phyloP scores from a whole-genome alignment of 2,797 vertebrate genomes.

The Streptopelia turtur region DNA sequence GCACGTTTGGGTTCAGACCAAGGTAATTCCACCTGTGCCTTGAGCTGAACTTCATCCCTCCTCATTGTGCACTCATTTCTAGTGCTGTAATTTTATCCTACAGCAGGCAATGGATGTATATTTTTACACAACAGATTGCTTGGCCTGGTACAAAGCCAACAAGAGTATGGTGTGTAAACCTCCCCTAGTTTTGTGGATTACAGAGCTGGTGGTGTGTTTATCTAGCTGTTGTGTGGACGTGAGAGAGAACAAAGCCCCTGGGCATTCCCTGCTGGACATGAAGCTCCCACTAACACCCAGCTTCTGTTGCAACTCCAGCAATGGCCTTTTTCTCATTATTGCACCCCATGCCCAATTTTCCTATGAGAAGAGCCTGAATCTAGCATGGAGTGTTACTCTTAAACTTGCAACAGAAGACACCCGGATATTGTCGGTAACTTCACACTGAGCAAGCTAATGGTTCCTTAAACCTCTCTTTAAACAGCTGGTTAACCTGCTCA shows the following conservation, averaged over 20 bases:
- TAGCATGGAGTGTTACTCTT: neutral
- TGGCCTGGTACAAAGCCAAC: neutral
- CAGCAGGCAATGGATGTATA: neutral
- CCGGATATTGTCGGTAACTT: neutral
- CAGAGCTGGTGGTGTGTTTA: neutral
- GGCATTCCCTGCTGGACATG: neutral
- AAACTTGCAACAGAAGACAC: neutral
- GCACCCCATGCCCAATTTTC: neutral
- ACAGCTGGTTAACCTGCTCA: neutral
- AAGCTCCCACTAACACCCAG: neutral
- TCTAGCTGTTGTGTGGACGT: neutral
- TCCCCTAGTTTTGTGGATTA: neutral
- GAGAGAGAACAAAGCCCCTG: neutral
- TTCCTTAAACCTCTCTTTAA: neutral
- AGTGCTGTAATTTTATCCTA: neutral
- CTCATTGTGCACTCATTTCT: neutral
- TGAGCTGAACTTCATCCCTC: neutral
- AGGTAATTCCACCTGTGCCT: neutral
- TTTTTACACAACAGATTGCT: neutral
- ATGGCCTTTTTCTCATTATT: neutral
- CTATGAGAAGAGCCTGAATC: neutral
- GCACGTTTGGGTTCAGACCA: neutral
- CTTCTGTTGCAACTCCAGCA: neutral
- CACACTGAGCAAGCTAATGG: neutral
- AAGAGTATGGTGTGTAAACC: neutral